Evolutionary conservation across 1,140 invertebrate species (phyloP), one percentile per base, ranked within the genome.

Genomic region (Leptoteleia sp.): DNA sequence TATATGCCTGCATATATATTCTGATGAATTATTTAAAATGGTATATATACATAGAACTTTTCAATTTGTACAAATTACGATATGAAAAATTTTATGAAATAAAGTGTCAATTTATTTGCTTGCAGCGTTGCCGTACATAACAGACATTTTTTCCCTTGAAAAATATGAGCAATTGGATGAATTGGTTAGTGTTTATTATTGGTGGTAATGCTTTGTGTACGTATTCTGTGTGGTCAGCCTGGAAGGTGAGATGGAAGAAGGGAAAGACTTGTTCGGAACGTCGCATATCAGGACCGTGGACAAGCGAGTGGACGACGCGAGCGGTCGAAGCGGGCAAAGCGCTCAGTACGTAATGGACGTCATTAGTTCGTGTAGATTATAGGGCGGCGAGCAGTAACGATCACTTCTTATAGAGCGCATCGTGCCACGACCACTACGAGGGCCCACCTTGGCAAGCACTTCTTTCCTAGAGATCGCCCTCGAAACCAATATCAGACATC

Each of bases 301-400:
- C 80, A 83, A 86, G 83, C 73, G 79, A 84, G 77, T 73, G 65
- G 73, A 82, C 76, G 75, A 68, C 80, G 73, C 72, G 79, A 78
- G 76, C 82, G 65, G 73, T 82, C 76, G 75, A 68, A 81, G 73
- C 72, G 79, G 79, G 76, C 82, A 82, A 85, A 83, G 77, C 70
- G 84, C 80, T 81, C 84, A 75, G 85, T 86, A 87, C 84, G 85
- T 90, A 89, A 90, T 89, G 87, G 88, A 89, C 88, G 89, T 89
- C 87, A 89, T 89, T 89, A 90, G 86, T 84, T 83, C 81, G 86
- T 84, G 87, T 89, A 90, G 89, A 90, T 90, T 90, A 90, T 89
- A 90, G 89, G 87, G 89, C 89, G 89, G 89, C 87, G 77, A 83
- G 86, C 85, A 85, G 87, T 90, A 90, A 90, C 89, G 87, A 90